Conservation (phyloP, 2,113 vertebrate genomes). For the Sula dactylatra region DNA sequence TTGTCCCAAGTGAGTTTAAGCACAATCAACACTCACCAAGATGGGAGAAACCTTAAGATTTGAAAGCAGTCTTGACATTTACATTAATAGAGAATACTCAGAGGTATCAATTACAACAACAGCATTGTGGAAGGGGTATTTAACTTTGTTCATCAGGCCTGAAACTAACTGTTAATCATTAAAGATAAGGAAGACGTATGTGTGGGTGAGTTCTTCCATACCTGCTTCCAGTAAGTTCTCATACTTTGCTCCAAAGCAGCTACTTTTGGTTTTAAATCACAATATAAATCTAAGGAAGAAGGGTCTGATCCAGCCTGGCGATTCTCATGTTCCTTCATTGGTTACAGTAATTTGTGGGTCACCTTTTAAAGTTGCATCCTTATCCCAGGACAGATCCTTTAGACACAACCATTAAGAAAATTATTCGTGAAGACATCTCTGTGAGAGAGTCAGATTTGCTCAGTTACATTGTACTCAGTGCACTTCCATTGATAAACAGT, state of each 20-base stretch:
- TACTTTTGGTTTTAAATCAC: background rate
- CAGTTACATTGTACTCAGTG: background rate
- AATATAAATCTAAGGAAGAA: background rate
- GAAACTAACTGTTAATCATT: background rate
- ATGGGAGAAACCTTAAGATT: background rate
- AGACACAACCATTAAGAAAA: background rate
- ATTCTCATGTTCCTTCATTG: background rate
- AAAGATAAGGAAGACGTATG: background rate
- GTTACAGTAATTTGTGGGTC: background rate
- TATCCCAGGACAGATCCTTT: background rate
- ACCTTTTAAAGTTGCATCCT: background rate
- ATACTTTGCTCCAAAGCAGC: background rate
- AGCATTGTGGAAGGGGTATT: background rate
- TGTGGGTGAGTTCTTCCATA: background rate
- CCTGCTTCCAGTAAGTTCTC: background rate
- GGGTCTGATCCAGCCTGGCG: background rate
- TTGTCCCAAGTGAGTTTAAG: background rate
- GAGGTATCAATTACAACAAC: background rate
- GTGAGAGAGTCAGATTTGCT: background rate
- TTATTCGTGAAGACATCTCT: background rate
- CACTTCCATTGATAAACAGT: background rate
- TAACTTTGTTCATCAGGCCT: background rate
- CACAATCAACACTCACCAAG: background rate
- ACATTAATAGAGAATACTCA: background rate
- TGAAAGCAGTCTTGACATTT: background rate